Base-by-base conservation (phyloP, 1,140 invertebrate genomes). In the Penaeus chinensis region DNA sequence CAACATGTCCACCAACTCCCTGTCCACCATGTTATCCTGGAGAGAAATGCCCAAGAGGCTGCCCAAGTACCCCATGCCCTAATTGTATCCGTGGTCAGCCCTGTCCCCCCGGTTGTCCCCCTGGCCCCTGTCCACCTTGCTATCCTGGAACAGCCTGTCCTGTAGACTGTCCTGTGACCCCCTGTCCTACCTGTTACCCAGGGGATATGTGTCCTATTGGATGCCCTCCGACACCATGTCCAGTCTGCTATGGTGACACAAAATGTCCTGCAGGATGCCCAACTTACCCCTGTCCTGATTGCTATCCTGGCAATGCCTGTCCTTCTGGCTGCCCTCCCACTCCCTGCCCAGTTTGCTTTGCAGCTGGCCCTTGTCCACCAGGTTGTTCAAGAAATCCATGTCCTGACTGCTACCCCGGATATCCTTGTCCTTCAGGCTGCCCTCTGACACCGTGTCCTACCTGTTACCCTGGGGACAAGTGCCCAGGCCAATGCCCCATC, bases 101-200 rank as follows among this genome's bases (percentile, higher is more conserved):
- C 11, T 85, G 84, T 54, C 84, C 84, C 3, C 24, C 76, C 5
- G 74, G 71, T 13, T 74, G 42, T 32, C 71, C 71, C 18, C 27
- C 20, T 11, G 27, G 42, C 13, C 71, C 71, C 27, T 74, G 71
- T 16, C 71, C 71, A 54, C 54, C 54, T 54, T 54, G 54, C 54
- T 54, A 54, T 54, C 54, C 54, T 54, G 54, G 54, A 16, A 74
- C 71, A 18, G 62, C 32, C 20, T 82, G 71, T 22, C 66, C 82
- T 42, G 20, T 37, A 5, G 71, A 74, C 32, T 85, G 77, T 69
- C 84, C 84, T 22, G 71, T 27, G 19, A 79, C 62, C 7, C 62
- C 76, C 8, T 85, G 84, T 60, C 84, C 84, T 19, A n/a, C n/a
- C 18, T 78, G 84, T 24, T 80, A 54, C 27, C 77, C 84, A 20